Evolutionary conservation across 1,140 invertebrate species (phyloP).

Genomic region (Atta colombica): DNA sequence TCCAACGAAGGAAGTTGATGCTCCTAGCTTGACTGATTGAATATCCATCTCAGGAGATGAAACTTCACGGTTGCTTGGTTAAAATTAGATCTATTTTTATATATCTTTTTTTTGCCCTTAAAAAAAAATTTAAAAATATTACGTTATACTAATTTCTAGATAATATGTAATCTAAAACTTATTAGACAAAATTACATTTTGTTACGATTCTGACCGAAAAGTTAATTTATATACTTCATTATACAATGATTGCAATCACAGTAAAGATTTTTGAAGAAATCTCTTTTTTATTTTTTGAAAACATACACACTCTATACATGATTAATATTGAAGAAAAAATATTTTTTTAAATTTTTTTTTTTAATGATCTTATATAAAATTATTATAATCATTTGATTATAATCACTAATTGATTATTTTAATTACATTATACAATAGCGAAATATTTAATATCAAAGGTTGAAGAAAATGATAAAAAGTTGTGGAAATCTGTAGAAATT

Average conservation of each 20-base stretch:
- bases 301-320: not conserved
- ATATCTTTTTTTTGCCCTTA: slow-evolving; percentile 12
- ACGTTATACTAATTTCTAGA: slow-evolving; percentile 12
- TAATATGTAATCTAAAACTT: no score
- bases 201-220: not conserved
- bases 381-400: no score
- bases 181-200: not conserved
- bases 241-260: not conserved
- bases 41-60: slow-evolving; percentile 72
- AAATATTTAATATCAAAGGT: not conserved
- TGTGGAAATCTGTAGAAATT: not conserved
- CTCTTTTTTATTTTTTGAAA: not conserved
- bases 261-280: not conserved
- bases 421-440: not conserved
- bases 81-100: slow-evolving; percentile 67
- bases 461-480: not conserved
- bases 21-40: slow-evolving; percentile 69
- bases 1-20: slow-evolving; percentile 64
- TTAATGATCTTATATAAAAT: not conserved
- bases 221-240: not conserved
- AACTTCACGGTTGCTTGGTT: slow-evolving; percentile 36
- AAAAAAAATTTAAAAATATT: slow-evolving; percentile 29
- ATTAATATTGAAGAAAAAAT: not conserved
- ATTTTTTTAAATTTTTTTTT: not conserved
- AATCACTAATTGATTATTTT: not conserved